Percentiles rank a stretch among this genome's conserved stretches.
Conservation (phyloP, 2,113 vertebrate species). For the Hippopotamus amphibius region DNA sequence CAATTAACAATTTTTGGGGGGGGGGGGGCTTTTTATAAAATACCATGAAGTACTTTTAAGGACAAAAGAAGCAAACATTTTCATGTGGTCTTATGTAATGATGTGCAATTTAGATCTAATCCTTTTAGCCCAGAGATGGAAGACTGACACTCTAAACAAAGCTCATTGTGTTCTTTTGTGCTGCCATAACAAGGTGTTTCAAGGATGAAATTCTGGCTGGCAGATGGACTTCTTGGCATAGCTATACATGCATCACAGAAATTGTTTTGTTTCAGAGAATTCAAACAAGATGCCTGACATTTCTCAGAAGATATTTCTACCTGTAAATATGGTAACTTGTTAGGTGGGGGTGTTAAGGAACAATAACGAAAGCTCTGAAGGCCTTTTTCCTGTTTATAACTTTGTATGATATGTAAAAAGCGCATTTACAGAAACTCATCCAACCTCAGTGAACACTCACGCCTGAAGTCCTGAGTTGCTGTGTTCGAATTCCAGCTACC, state of each 20-base stretch:
- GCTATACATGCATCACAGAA: conserved; percentile 48
- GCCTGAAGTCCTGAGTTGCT: background rate
- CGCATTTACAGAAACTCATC: conserved; percentile 17
- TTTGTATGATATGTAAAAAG: background rate
- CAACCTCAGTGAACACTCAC: background rate
- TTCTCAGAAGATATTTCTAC: conserved; percentile 59
- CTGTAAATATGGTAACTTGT: conserved; percentile 37
- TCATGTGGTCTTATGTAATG: conserved; percentile 37
- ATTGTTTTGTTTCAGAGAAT: conserved; percentile 69
- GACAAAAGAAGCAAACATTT: conserved; percentile 65
- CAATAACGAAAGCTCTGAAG: background rate
- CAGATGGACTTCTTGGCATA: conserved; percentile 72
- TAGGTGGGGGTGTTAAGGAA: background rate
- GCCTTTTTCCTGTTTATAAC: background rate
- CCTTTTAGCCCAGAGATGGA: conserved; percentile 56
- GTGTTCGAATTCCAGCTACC: background rate
- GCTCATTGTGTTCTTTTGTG: conserved; percentile 65
- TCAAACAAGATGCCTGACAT: conserved; percentile 63
- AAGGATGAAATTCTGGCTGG: conserved; percentile 64
- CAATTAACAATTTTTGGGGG: background rate
- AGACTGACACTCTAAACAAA: conserved; percentile 72
- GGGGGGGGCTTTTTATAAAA: conserved; percentile 45
- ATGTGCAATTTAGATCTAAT: conserved; percentile 62
- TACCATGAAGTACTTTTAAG: conserved; percentile 28
- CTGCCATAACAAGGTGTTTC: conserved; percentile 66